Base-by-base conservation (phyloP, 2,888 invertebrate species). In the Tipula lateralis region DNA sequence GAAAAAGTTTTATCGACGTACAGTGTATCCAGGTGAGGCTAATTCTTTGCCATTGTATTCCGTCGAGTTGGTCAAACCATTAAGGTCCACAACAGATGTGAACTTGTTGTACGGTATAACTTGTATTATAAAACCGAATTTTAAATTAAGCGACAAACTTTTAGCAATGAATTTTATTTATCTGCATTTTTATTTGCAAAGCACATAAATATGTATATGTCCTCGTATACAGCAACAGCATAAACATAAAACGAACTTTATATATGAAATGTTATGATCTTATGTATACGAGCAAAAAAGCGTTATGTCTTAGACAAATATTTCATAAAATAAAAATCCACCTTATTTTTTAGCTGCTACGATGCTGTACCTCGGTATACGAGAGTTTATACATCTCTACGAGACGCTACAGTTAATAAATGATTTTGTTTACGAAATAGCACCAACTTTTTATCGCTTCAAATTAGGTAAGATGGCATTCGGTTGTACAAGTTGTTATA, bases 71-170 rank as follows among this genome's bases (percentile, higher is more conserved):
- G 44, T 44, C 44, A 44, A n/a, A n/a, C 5, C 16, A 44, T n/a
- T 36, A 44, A 44, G n/a, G 36, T n/a, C 44, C n/a, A n/a, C 39
- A 39, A 6, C n/a, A 44, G n/a, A 44, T n/a, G 44, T n/a, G n/a
- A 44, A 44, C 44, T n/a, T 36, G 9, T 36, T 6, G 6, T 36
- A 9, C 12, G 6, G 9, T 12, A 36, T 36, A n/a, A n/a, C 9
- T 39, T 3, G n/a, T 13, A 1, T 13, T 66, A 9, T 66, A 24
- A 19, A 24, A 24, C 24, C 7, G 12, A 66, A 66, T 24, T 66
- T 66, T 66, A 66, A 66, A 66, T 66, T 66, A 66, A 66, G 66
- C 66, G 66, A 66, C 24, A 66, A 66, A 66, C 24, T 66, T 66
- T 66, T 66, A 24, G 66, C 66, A 66, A 66, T 66, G 66, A 66